Evolutionary conservation across 1,140 invertebrate species (phyloP).

Genomic region (Lordiphosa stackelbergi): DNA sequence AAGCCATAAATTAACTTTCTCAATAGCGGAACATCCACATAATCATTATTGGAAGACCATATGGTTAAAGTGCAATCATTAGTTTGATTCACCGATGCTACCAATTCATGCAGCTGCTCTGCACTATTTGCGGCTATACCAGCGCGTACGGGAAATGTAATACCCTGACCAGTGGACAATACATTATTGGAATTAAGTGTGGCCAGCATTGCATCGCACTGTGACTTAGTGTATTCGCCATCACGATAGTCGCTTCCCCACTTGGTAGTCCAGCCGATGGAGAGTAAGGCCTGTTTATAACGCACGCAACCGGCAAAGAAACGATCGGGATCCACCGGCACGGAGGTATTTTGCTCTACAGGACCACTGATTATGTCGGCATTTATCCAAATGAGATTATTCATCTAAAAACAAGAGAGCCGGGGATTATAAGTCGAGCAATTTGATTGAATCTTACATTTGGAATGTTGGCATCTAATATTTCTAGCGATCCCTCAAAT

Average conservation of each 20-base stretch:
- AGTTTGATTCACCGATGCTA: constrained; percentile 48
- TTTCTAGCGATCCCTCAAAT: constrained; percentile 82
- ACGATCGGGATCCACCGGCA: constrained; percentile 82
- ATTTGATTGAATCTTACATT: constrained; percentile 24
- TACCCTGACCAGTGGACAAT: constrained; percentile 79
- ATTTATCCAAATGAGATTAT: constrained; percentile 90
- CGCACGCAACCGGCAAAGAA: constrained; percentile 81
- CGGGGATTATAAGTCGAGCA: background rate
- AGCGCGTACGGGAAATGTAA: constrained; percentile 91
- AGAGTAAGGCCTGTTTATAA: constrained; percentile 84
- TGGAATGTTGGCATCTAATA: constrained; percentile 78
- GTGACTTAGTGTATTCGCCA: constrained; percentile 82
- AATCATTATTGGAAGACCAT: constrained; percentile 83
- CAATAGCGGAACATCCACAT: constrained; percentile 81
- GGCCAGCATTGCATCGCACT: constrained; percentile 86
- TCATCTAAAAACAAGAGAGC: constrained; percentile 78
- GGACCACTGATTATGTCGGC: constrained; percentile 92
- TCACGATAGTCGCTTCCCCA: constrained; percentile 78
- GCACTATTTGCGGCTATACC: constrained; percentile 83
- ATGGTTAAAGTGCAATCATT: constrained; percentile 82
- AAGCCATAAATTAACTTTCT: constrained; percentile 81
- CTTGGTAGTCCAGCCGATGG: constrained; percentile 92
- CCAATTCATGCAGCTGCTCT: constrained; percentile 78
- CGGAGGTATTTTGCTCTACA: constrained; percentile 79
- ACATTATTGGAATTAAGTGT: constrained; percentile 62